Base-by-base conservation (phyloP, 1,140 invertebrate species). In the Heterodera schachtii region DNA sequence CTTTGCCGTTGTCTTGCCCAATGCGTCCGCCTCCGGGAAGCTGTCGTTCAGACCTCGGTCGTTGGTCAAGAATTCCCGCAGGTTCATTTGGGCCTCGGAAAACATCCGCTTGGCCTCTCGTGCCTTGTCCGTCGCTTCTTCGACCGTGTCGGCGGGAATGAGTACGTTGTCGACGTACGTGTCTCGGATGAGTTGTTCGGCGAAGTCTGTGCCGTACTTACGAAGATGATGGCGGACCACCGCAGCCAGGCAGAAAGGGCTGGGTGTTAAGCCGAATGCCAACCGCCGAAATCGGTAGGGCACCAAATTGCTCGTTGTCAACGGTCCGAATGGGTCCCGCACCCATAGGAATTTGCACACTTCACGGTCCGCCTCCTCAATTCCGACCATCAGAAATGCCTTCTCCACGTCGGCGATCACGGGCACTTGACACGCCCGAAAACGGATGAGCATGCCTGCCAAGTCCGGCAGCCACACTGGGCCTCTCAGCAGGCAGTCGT, bases 401-500 rank as follows among this genome's bases (percentile, higher is more conserved):
- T 75, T 69, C 47, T 81, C 70, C 13, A 81, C 64, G 80, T 81
- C 80, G 2, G 78, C 46, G 1, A 78, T 3, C 52, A 80, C 79
- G 6, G 73, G 73, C 47, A 82, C 75, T 5, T 16, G 43, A 3
- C 41, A 47, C 9, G 31, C 2, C 0, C 85, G 76, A 13, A 70
- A 82, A 9, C 86, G 67, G 11, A 86, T 9, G 2, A 87, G 64
- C 49, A 86, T 41, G 43, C 79, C 81, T 9, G 46, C 64, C 11
- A 86, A 43, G 44, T 81, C 60, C 19, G 85, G 85, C 2, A 87
- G 81, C n/a, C 84, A 21, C 1, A 69, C 41, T 19, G 84, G 84
- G 3, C 85, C 85, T 13, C 44, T 76, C 41, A 81, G 86, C 4
- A 90, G 43, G 43, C 52, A 81, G 73, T 91, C 87, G 79, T 91